Percentiles rank a stretch among this genome's conserved stretches.
phyloP scores from a whole-genome alignment of 1,140 invertebrate genomes.

The Choristoneura fumiferana region DNA sequence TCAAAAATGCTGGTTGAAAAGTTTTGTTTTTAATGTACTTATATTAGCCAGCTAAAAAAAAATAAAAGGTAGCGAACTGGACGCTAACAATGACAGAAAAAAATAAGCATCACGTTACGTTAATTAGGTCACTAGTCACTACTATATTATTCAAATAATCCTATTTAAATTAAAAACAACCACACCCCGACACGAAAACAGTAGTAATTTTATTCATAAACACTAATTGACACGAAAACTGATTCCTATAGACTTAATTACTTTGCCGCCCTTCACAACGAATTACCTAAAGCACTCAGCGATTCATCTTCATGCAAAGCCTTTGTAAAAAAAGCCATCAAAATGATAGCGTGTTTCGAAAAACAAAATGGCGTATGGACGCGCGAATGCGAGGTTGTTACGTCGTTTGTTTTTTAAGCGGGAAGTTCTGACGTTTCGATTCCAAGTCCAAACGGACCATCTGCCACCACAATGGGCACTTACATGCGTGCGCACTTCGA shows the following conservation, averaged over 20 bases:
- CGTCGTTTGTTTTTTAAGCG: conserved; percentile 8
- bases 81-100: too few relatives aligned
- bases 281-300: conserved; percentile 27
- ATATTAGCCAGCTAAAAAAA: too few relatives aligned
- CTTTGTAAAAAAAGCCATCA: conserved; percentile 25
- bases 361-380: background rate
- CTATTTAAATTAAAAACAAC: background rate
- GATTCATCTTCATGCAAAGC: conserved; percentile 24
- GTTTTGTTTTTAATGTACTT: too few relatives aligned
- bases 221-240: conserved; percentile 25
- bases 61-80: too few relatives aligned
- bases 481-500: conserved; percentile 61
- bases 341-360: conserved; percentile 21
- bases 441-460: conserved; percentile 56
- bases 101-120: background rate
- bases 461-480: conserved; percentile 73
- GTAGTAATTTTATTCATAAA: conserved; percentile 27
- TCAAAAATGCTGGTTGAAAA: too few relatives aligned
- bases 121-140: background rate
- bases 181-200: conserved; percentile 14
- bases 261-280: conserved; percentile 20
- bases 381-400: background rate
- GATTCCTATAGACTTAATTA: conserved; percentile 28
- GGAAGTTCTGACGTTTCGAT: conserved; percentile 26
- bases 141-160: background rate